Evolutionary conservation across 1,140 invertebrate genomes (phyloP).

Genomic region (Drosophila setifemur): DNA sequence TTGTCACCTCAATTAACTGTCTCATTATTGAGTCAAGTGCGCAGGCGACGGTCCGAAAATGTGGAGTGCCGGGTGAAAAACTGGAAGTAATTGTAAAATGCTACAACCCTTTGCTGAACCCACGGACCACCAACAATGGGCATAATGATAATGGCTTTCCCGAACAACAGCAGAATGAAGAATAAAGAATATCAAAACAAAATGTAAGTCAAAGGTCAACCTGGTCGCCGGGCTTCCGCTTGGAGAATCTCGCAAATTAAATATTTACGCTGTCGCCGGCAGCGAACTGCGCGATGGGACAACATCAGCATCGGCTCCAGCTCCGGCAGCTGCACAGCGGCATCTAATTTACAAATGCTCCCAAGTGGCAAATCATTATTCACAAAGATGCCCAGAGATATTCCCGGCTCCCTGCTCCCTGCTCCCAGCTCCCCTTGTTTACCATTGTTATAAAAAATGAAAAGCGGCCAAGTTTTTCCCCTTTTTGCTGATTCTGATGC

Average conservation of each 20-base stretch:
- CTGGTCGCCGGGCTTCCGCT: conserved; percentile 45
- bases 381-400: conserved; percentile 58
- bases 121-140: conserved; percentile 34
- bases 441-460: conserved; percentile 50
- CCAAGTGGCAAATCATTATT: conserved; percentile 80
- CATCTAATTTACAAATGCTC: conserved; percentile 78
- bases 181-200: conserved; percentile 33
- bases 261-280: conserved; percentile 68
- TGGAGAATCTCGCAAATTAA: conserved; percentile 74
- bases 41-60: conserved; percentile 26
- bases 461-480: conserved; percentile 10
- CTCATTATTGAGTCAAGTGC: conserved; percentile 71
- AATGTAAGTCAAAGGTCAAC: conserved; percentile 63
- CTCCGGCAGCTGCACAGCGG: conserved; percentile 33
- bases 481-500: conserved; percentile 8
- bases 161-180: too few species aligned
- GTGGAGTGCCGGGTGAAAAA: conserved; percentile 25
- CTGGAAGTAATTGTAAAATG: conserved; percentile 36
- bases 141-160: conserved; percentile 53
- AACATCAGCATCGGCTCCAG: too few species aligned
- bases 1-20: conserved; percentile 79
- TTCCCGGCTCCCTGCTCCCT: conserved; percentile 13
- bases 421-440: conserved; percentile 32
- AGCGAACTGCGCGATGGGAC: conserved; percentile 23
- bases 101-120: conserved; percentile 10